These are phyloP conservation scores for Brotula barbata DNA, from an alignment of 2,797 vertebrate species.

Conservation along the genomic window DNA sequence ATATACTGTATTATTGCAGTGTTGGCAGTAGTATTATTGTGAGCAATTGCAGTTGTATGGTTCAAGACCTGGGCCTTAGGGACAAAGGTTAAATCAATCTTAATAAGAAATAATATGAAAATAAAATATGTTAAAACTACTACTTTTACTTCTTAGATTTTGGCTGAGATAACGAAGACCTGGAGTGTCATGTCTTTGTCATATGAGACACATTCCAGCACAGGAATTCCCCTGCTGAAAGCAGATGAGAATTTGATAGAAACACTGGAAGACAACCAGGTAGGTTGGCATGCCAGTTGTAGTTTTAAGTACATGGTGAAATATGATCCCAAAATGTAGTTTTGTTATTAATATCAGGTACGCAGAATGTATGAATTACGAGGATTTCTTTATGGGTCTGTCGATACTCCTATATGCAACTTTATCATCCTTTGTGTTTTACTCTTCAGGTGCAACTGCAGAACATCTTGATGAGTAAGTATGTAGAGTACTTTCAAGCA, in stretches of 20 bases:
- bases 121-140: background rate
- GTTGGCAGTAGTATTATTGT: background rate
- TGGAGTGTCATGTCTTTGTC: constrained; percentile 79
- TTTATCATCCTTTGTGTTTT: background rate
- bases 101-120: too few relatives aligned
- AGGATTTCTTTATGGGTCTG: too few relatives aligned
- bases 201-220: constrained; percentile 74
- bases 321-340: background rate
- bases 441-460: constrained; percentile 80
- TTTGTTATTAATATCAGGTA: background rate
- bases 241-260: constrained; percentile 85
- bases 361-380: background rate
- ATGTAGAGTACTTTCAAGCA: constrained; percentile 84
- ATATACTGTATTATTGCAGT: too few relatives aligned
- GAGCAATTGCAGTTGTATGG: fast-evolving
- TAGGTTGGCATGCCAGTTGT: constrained; percentile 30
- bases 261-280: constrained; percentile 82
- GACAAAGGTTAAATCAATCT: too few relatives aligned
- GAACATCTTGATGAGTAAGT: constrained; percentile 87
- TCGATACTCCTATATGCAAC: background rate
- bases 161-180: constrained; percentile 78
- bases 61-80: background rate
- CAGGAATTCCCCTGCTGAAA: constrained; percentile 77
- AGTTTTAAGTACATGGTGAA: background rate
- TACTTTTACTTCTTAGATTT: constrained; percentile 62